These are phyloP conservation scores for Leptinotarsa undecemlineata DNA, from an alignment of 1,140 invertebrate species.

Conservation along the genomic window DNA sequence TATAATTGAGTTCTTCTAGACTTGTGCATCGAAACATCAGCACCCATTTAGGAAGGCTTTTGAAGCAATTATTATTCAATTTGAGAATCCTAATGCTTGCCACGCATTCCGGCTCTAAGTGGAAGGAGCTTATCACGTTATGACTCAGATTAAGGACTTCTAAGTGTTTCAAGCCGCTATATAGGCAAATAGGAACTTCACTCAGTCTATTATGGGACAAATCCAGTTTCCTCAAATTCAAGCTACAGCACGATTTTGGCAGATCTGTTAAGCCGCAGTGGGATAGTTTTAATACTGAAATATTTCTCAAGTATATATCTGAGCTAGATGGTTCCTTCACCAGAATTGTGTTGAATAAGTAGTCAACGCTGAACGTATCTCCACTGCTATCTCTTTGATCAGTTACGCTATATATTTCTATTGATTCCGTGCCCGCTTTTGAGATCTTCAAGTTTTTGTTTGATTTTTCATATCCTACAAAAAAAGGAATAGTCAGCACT, in stretches of 20 bases:
- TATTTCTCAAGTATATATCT: conserved; percentile 13
- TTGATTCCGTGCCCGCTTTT: background rate
- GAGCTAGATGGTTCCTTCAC: background rate
- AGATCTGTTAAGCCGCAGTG: conserved; percentile 23
- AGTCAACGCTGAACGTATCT: background rate
- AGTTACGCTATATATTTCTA: background rate
- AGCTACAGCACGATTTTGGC: conserved; percentile 8
- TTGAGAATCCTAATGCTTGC: conserved; percentile 11
- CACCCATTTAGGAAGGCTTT: conserved; percentile 24
- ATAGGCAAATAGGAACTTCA: conserved; percentile 25
- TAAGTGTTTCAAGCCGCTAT: conserved; percentile 21
- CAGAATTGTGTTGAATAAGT: background rate
- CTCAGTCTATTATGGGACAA: conserved; percentile 22
- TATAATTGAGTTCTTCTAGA: conserved; percentile 26
- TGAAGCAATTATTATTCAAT: conserved; percentile 23
- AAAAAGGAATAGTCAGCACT: background rate
- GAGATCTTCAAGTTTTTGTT: conserved; percentile 8
- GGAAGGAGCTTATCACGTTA: conserved; percentile 27
- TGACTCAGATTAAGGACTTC: conserved; percentile 23
- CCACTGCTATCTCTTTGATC: background rate
- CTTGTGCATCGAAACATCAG: conserved; percentile 19
- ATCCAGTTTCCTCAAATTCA: conserved; percentile 25
- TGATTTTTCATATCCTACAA: background rate
- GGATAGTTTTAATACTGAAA: conserved; percentile 17
- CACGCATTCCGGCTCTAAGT: conserved; percentile 27